Conservation (phyloP, 2,888 invertebrate species). For the Anodontia alba region DNA sequence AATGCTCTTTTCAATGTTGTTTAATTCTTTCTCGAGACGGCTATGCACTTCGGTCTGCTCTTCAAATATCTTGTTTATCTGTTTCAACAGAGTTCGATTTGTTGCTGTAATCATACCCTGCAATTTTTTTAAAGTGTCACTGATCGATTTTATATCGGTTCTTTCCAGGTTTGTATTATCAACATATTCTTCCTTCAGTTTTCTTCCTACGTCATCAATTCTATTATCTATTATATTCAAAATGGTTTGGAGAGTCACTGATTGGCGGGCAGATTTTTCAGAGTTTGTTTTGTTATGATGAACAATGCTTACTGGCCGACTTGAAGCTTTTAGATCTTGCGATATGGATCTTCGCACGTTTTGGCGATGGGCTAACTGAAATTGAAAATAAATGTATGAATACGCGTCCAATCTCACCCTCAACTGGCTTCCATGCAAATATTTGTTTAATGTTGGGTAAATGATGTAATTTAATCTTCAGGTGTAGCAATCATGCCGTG, state of each 20-base stretch:
- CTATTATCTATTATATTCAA: not conserved
- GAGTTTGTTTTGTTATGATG: too few species aligned
- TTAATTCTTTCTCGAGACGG: not conserved
- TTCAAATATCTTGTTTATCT: not conserved
- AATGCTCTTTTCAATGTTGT: not conserved
- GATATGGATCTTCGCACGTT: too few species aligned
- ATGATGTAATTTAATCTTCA: too few species aligned
- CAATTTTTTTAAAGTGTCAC: not conserved
- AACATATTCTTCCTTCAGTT: not conserved
- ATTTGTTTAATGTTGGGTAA: too few species aligned
- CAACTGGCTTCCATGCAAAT: too few species aligned
- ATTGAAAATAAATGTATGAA: too few species aligned
- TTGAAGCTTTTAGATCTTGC: too few species aligned
- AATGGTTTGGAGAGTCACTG: not conserved
- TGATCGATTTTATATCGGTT: not conserved
- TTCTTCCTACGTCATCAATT: not conserved
- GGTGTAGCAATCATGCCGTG: too few species aligned
- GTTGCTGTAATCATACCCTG: not conserved
- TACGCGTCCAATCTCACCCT: too few species aligned
- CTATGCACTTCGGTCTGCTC: not conserved
- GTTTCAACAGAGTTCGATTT: not conserved
- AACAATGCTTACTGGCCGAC: too few species aligned
- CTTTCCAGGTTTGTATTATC: slow-evolving; percentile 4
- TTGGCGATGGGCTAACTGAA: too few species aligned
- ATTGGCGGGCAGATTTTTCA: not conserved